Evolutionary conservation across 2,888 invertebrate species (phyloP), one percentile per base, ranked within the genome.

Genomic region (Mesochorus sp.): DNA sequence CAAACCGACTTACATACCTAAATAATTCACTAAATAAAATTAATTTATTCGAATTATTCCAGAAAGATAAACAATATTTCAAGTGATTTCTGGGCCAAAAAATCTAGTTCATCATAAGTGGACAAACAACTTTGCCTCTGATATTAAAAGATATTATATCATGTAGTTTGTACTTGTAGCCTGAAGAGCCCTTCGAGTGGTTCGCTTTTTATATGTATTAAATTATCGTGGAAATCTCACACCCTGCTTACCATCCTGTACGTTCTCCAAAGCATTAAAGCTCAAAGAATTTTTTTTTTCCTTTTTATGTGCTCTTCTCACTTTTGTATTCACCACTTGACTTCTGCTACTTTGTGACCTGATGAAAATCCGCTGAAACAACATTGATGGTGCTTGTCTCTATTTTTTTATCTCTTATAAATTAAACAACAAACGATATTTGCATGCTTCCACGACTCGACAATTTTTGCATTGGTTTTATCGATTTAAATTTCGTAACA

Each of bases 241-340:
- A 39, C 39, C 42, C 39, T 24, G 17, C 39, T 42, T 24, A 12
- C 8, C 39, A 42, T 59, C 39, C n/a, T n/a, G 59, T 42, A n/a
- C n/a, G 59, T 8, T 26, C 14, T 21, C 10, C 24, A 5, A 1
- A 12, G 26, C 24, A 8, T 59, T 42, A 59, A 59, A 59, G 39
- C n/a, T 59, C 59, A 26, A 42, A 24, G 39, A 39, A 24, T 24
- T 59, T 59, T 59, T 10, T 42, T 24, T 26, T n/a, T 42, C 10
- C 10, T 2, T 31, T 31, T 31, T 53, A 31, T 55, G 34, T 55
- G 34, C 28, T 12, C 19, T 12, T 10, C 12, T 53, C 6, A 31
- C 19, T 12, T 6, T 21, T 10, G 14, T 10, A 21, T n/a, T n/a
- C n/a, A n/a, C n/a, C 55, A 31, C 55, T 31, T 55, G 12, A 55